phyloP scores from a whole-genome alignment of 1,140 invertebrate genomes.

The Heliconius hewitsoni region DNA sequence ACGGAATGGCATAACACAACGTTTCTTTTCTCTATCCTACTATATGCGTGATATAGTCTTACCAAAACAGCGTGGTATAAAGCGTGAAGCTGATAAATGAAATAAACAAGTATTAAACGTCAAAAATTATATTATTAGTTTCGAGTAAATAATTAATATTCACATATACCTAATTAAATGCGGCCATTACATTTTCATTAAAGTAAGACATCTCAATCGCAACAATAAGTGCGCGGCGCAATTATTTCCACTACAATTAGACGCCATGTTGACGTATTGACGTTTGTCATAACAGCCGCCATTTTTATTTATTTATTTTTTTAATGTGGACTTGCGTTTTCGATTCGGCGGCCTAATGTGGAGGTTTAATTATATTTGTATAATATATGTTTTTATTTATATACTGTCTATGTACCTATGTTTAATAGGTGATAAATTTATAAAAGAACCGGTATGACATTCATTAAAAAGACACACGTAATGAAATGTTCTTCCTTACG shows the following conservation, averaged over 20 bases:
- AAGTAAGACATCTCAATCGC: slow-evolving; percentile 35
- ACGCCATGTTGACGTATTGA: slow-evolving; percentile 21
- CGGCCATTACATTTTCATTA: slow-evolving; percentile 33
- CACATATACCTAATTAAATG: slow-evolving; percentile 4
- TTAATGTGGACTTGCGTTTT: background rate
- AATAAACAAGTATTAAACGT: background rate
- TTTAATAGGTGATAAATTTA: no score
- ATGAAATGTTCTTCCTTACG: background rate
- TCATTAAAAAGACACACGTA: no score
- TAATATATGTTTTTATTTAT: background rate
- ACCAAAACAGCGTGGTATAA: no score
- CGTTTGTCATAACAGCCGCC: slow-evolving; percentile 24
- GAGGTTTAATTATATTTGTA: background rate
- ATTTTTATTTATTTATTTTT: slow-evolving; percentile 14
- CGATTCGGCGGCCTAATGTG: background rate
- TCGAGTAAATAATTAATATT: slow-evolving; percentile 24
- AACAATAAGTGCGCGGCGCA: slow-evolving; percentile 36
- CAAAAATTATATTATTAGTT: background rate
- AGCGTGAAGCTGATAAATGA: no score
- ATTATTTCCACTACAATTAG: slow-evolving; percentile 24
- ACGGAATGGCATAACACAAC: no score
- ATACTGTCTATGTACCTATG: background rate
- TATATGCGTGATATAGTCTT: no score
- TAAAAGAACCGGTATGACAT: no score
- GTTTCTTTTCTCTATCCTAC: no score